These are phyloP conservation scores for Hucho hucho DNA, from an alignment of 2,113 vertebrate genomes.

Conservation along the genomic window DNA sequence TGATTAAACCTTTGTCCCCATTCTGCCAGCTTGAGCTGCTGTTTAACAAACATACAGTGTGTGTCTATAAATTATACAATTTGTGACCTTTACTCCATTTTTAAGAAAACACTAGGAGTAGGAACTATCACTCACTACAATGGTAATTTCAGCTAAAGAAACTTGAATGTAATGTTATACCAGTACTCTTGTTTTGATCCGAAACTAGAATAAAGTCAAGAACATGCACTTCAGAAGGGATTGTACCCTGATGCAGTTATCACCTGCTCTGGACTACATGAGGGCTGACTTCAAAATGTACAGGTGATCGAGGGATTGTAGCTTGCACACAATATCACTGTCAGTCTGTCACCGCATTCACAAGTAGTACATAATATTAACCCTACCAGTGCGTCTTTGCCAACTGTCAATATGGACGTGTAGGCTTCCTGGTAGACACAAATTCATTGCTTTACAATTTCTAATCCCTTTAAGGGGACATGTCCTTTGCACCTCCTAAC, in stretches of 20 bases:
- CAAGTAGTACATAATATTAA: not conserved
- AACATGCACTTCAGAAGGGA: not conserved
- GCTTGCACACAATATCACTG: not conserved
- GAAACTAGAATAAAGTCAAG: not conserved
- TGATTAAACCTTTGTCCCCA: too few species aligned
- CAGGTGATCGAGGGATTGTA: not conserved
- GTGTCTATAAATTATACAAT: too few species aligned
- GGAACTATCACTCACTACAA: too few species aligned
- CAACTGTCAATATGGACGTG: constrained; percentile 89
- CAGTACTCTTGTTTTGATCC: too few species aligned
- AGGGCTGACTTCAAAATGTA: not conserved
- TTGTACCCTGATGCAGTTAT: too few species aligned
- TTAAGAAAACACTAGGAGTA: too few species aligned
- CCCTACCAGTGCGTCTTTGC: constrained; percentile 86
- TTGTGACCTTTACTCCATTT: too few species aligned
- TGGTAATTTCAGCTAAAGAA: too few species aligned
- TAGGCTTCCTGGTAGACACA: constrained; percentile 94
- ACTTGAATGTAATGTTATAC: too few species aligned
- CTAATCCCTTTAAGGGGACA: constrained; percentile 93
- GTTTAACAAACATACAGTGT: too few species aligned
- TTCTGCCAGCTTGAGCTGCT: not conserved
- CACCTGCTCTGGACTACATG: too few species aligned
- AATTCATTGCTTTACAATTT: constrained; percentile 78
- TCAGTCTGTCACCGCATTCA: too few species aligned
- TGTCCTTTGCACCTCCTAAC: constrained; percentile 90